phyloP scores from a whole-genome alignment of 2,888 invertebrate species.

The Schizotus pectinicornis region DNA sequence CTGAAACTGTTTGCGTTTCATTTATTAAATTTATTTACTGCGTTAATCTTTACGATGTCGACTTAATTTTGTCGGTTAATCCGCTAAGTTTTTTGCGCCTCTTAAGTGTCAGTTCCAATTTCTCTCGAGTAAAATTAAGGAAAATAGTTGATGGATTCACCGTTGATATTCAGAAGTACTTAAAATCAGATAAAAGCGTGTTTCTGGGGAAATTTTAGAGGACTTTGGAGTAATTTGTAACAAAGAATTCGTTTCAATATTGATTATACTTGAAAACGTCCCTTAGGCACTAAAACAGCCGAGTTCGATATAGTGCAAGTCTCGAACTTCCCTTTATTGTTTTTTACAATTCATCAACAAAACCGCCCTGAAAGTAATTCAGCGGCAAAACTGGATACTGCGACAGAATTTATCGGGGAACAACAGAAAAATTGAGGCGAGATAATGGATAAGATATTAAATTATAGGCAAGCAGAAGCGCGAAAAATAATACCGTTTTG shows the following conservation, averaged over 20 bases:
- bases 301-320: constrained; percentile 13
- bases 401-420: too few species aligned
- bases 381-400: too few species aligned
- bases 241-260: constrained; percentile 31
- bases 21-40: constrained; percentile 32
- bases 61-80: constrained; percentile 28
- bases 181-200: constrained; percentile 21
- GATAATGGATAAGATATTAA: constrained; percentile 9
- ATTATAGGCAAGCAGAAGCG: constrained; percentile 9
- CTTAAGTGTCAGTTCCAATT: constrained; percentile 13
- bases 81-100: constrained; percentile 14
- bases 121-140: constrained; percentile 1
- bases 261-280: constrained; percentile 29
- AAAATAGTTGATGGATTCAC: constrained; percentile 13
- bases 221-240: constrained; percentile 18
- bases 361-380: too few species aligned
- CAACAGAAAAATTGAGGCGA: background rate
- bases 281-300: constrained; percentile 21
- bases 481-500: too few species aligned
- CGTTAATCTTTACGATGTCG: constrained; percentile 30
- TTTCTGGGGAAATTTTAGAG: constrained; percentile 17
- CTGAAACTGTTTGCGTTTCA: constrained; percentile 22
- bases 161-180: constrained; percentile 15
- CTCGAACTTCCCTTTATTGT: constrained; percentile 15
- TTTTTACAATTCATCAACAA: constrained; percentile 14